Evolutionary conservation across 2,113 vertebrate genomes (phyloP), one percentile per base, ranked within the genome.

Genomic region (Epinephelus moara): DNA sequence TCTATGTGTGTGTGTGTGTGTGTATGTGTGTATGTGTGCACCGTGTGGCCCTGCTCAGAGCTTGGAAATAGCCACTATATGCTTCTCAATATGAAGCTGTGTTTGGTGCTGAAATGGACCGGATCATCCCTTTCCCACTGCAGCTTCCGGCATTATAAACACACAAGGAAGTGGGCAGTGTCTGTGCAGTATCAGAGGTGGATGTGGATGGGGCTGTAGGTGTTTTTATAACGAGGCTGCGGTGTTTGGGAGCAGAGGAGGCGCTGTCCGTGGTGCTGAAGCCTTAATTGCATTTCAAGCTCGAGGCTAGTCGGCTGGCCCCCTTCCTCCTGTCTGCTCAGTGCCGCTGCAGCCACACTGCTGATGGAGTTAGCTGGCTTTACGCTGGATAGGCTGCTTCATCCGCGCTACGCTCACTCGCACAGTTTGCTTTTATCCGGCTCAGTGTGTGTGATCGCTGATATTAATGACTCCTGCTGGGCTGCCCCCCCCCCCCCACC

Each of bases 401-500:
- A 45, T 47, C 63, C 30, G 33, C 8, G 57, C 49, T 21, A 70
- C 62, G 40, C 74, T 77, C 85, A 27, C 69, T 75, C 84, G 37
- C 77, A 50, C 17, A 76, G 45, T 85, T 88, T 52, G 78, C 88
- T 87, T 87, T 91, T 40, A 89, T 91, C 84, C 49, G n/a, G 17
- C 90, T 87, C 87, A 71, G 89, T 89, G 82, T 89, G 82, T 90
- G 92, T 67, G 79, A 73, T 70, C 60, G 63, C 80, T 86, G 83
- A 63, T 87, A 85, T 88, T 91, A 83, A 91, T 88, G 86, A 86
- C 56, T 89, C 90, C 88, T 82, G 83, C 87, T 81, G 90, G 79
- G 76, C 57, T 70, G 75, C 71, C 74, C 77, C 42, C 59, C n/a
- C 67, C 66, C 25, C 6, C 33, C 14, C 9, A 12, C 49, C 49